These are phyloP conservation scores for Poecilia latipinna DNA, from an alignment of 2,113 vertebrate genomes.

Conservation along the genomic window DNA sequence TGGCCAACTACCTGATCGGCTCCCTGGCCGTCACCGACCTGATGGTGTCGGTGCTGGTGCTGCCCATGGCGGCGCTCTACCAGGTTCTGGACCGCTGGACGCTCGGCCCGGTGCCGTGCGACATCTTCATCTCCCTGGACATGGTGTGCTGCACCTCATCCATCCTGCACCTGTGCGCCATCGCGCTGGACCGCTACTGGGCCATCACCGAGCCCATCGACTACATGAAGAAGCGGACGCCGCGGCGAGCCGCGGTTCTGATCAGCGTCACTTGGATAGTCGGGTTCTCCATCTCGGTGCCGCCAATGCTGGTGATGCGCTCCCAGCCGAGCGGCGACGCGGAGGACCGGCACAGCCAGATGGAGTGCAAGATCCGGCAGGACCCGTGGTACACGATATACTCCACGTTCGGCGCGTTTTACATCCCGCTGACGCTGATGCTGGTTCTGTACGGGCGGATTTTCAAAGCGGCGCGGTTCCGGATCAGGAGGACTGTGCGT, in stretches of 20 bases:
- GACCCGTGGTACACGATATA: slow-evolving; percentile 97
- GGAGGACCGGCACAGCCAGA: slow-evolving; percentile 87
- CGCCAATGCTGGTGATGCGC: slow-evolving; percentile 92
- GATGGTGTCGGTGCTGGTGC: slow-evolving; percentile 97
- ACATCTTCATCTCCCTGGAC: slow-evolving; percentile 95
- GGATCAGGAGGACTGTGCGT: slow-evolving; percentile 92
- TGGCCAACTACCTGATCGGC: slow-evolving; percentile 97
- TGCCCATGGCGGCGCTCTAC: slow-evolving; percentile 98
- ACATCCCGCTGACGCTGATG: slow-evolving; percentile 94
- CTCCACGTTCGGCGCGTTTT: slow-evolving; percentile 97
- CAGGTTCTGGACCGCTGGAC: slow-evolving; percentile 97
- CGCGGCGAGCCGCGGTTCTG: slow-evolving; percentile 89
- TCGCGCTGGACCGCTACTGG: slow-evolving; percentile 97
- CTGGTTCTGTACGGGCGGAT: slow-evolving; percentile 94
- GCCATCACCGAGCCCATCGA: slow-evolving; percentile 96
- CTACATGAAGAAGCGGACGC: slow-evolving; percentile 95
- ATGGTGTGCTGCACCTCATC: slow-evolving; percentile 97
- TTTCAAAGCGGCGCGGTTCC: slow-evolving; percentile 93
- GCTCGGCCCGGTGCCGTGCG: slow-evolving; percentile 91
- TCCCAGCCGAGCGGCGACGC: slow-evolving; percentile 83
- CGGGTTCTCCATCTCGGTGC: slow-evolving; percentile 95
- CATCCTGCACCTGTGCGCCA: slow-evolving; percentile 96
- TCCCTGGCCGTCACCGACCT: slow-evolving; percentile 96
- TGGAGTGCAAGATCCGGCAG: slow-evolving; percentile 91
- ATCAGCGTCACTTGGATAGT: slow-evolving; percentile 97